phyloP scores from a whole-genome alignment of 2,113 vertebrate genomes.

The Mandrillus leucophaeus region DNA sequence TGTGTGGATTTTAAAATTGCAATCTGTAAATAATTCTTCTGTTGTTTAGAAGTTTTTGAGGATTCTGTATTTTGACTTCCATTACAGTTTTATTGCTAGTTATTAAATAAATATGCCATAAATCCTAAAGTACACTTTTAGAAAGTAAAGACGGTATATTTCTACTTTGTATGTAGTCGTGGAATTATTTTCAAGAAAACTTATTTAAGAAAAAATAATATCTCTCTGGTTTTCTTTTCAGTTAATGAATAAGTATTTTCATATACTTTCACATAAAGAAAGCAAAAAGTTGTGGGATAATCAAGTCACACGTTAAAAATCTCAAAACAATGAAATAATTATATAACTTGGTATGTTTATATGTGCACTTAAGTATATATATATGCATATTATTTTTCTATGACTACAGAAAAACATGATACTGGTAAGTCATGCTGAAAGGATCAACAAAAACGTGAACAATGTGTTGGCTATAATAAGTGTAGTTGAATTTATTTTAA shows the following conservation, averaged over 20 bases:
- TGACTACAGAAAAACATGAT: background rate
- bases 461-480: background rate
- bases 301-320: background rate
- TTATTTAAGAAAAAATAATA: background rate
- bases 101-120: background rate
- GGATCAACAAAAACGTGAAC: background rate
- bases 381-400: background rate
- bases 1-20: background rate
- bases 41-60: slow-evolving; percentile 24
- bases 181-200: slow-evolving; percentile 1
- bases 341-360: background rate
- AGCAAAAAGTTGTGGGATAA: background rate
- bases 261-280: background rate
- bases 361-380: background rate
- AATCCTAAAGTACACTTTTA: background rate
- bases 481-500: slow-evolving; percentile 11
- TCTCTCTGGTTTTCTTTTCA: background rate
- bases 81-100: background rate
- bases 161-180: background rate
- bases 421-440: background rate
- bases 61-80: background rate
- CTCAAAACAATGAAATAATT: background rate
- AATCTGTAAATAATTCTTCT: background rate
- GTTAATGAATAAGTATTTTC: background rate
- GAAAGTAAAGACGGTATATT: background rate